A percentile compares a stretch with the other conserved stretches of the same genome.
These are phyloP conservation scores for Acanthoscelides obtectus DNA, from an alignment of 2,888 invertebrate species.

Conservation along the genomic window DNA sequence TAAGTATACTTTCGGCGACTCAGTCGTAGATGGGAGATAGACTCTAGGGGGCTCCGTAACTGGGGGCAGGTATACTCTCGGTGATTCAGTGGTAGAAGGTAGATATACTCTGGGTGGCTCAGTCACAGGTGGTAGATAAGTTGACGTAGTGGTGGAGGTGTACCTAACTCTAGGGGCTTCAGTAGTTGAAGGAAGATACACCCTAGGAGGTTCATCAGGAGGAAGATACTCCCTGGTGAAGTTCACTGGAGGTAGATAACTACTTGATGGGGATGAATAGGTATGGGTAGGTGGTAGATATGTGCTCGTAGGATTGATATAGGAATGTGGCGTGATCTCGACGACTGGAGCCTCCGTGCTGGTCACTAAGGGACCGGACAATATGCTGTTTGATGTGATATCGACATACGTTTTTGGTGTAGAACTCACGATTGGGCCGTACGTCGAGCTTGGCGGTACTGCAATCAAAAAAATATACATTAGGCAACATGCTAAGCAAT, in stretches of 20 bases:
- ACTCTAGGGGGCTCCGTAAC: not conserved
- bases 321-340: constrained; percentile 18
- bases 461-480: not conserved
- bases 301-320: constrained; percentile 10
- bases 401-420: constrained; percentile 23
- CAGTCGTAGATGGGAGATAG: constrained; percentile 5
- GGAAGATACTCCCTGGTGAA: not conserved
- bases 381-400: constrained; percentile 22
- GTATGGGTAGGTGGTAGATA: constrained; percentile 12
- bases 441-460: not conserved
- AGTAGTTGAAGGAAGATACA: not conserved
- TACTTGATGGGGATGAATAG: constrained; percentile 1
- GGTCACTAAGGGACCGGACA: not conserved
- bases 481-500: not conserved
- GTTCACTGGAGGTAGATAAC: constrained; percentile 1
- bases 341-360: constrained; percentile 14
- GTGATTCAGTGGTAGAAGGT: not conserved
- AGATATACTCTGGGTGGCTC: not conserved
- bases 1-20: constrained; percentile 11
- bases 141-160: not conserved
- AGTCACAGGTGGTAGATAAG: not conserved
- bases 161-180: constrained; percentile 1
- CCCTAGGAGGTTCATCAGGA: not conserved
- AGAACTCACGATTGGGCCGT: not conserved
- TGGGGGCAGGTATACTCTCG: not conserved